A percentile compares a stretch with the other conserved stretches of the same genome.
Conservation (phyloP, 35 echinoderm and acorn worm species). For the Apostichopus californicus region DNA sequence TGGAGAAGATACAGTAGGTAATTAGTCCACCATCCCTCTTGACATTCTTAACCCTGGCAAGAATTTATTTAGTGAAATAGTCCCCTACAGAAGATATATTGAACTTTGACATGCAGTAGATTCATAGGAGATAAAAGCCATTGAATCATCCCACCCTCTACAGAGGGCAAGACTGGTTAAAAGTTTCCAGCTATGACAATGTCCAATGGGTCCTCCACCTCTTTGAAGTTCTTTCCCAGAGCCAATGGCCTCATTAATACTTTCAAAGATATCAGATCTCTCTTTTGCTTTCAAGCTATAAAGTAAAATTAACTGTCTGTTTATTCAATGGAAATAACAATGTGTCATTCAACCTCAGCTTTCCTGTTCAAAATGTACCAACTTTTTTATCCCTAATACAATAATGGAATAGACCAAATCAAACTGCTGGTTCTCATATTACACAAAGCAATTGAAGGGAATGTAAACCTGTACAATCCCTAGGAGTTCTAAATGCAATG, state of each 20-base stretch:
- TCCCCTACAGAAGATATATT: neutral
- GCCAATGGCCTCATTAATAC: slow-evolving; percentile 38
- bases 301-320: slow-evolving; percentile 51
- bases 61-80: too few species aligned
- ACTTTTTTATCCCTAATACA: neutral
- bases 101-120: neutral
- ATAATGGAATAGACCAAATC: neutral
- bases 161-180: neutral
- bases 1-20: too few species aligned
- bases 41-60: too few species aligned
- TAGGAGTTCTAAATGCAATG: neutral
- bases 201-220: slow-evolving; percentile 4
- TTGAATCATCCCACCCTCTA: neutral
- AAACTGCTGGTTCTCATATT: neutral
- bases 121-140: neutral
- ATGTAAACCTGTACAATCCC: neutral
- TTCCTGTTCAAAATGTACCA: neutral
- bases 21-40: too few species aligned
- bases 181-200: neutral
- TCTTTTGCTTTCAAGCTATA: slow-evolving; percentile 30
- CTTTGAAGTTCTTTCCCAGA: neutral
- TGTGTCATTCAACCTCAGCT: slow-evolving; percentile 45
- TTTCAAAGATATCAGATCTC: neutral
- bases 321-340: slow-evolving; percentile 39
- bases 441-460: neutral